phyloP scores from a whole-genome alignment of 2,888 invertebrate genomes.

The Minunthozetes semirufus region DNA sequence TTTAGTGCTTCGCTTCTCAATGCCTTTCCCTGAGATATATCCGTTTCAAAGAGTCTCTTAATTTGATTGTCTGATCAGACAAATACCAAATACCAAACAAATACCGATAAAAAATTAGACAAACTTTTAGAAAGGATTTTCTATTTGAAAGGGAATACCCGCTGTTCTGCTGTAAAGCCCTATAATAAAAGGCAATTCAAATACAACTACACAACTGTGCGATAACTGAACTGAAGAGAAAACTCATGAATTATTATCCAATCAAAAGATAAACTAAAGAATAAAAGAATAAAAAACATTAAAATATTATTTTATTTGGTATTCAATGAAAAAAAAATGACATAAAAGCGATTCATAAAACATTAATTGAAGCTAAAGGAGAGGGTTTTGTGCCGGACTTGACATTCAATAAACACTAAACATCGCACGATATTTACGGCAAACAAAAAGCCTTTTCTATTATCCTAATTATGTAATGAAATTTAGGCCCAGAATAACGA shows the following conservation, averaged over 20 bases:
- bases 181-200: not conserved
- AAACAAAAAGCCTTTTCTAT: not conserved
- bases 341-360: too few relatives aligned
- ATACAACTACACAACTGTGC: not conserved
- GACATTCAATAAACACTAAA: not conserved
- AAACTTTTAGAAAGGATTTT: not conserved
- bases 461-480: too few relatives aligned
- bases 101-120: not conserved
- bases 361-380: too few relatives aligned
- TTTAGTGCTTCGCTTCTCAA: not conserved
- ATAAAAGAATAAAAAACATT: not conserved
- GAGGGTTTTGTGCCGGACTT: not conserved
- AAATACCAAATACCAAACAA: conserved; percentile 9
- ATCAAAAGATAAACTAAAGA: not conserved
- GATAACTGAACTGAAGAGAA: not conserved
- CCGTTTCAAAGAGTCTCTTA: not conserved
- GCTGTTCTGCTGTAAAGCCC: not conserved
- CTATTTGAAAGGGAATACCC: not conserved
- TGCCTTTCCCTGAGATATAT: not conserved
- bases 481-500: too few relatives aligned
- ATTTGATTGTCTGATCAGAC: conserved; percentile 1
- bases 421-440: too few relatives aligned
- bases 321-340: too few relatives aligned
- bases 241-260: not conserved
- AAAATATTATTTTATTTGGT: not conserved